phyloP scores from a whole-genome alignment of 2,113 vertebrate genomes.

The Platycercus adscitus region DNA sequence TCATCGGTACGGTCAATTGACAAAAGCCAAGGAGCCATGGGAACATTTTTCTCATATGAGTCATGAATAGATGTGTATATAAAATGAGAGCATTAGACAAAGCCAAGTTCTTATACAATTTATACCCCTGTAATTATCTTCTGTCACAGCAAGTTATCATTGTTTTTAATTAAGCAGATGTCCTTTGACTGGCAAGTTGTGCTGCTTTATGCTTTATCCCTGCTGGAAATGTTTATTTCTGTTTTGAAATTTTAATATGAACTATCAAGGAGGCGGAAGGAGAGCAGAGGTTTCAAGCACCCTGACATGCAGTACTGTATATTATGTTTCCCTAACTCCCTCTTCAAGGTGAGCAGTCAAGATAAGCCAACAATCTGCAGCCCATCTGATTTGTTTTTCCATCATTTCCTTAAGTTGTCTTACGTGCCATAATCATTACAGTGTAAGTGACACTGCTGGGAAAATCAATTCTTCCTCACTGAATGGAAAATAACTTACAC shows the following conservation, averaged over 20 bases:
- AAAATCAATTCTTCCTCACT: constrained; percentile 66
- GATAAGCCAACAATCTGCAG: constrained; percentile 46
- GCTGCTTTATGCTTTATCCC: not conserved
- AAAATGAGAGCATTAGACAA: not conserved
- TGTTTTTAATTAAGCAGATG: not conserved
- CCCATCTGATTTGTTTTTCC: constrained; percentile 47
- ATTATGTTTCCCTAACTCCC: constrained; percentile 19
- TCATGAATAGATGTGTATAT: not conserved
- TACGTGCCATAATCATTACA: constrained; percentile 59
- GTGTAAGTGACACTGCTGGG: constrained; percentile 58
- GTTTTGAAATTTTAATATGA: not conserved
- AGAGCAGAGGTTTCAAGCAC: not conserved
- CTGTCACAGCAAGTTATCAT: not conserved
- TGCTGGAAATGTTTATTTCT: not conserved
- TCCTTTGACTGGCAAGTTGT: not conserved
- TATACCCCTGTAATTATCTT: constrained; percentile 3
- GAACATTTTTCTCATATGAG: not conserved
- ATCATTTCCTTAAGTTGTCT: constrained; percentile 62
- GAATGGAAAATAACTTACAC: constrained; percentile 53
- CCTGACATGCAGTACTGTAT: not conserved
- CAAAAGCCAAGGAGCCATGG: not conserved
- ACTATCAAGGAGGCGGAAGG: not conserved
- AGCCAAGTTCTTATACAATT: not conserved
- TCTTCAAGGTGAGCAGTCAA: constrained; percentile 44
- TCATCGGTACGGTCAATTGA: not conserved